Evolutionary conservation across 2,888 invertebrate genomes (phyloP).

Genomic region (Caenorhabditis imperialis): DNA sequence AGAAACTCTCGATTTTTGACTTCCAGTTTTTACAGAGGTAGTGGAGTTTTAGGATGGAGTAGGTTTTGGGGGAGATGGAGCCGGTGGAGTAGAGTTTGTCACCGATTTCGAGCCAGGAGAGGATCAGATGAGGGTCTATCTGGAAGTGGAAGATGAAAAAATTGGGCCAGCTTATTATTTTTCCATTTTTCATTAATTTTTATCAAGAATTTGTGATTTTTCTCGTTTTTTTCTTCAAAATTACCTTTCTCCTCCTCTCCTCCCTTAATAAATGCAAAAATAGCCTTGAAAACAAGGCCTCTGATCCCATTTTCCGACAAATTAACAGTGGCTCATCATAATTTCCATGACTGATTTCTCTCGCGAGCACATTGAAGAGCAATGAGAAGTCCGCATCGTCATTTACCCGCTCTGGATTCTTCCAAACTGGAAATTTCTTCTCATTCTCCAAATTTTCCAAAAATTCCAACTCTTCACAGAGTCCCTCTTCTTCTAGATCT

Average conservation of each 20-base stretch:
- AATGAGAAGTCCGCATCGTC: neutral
- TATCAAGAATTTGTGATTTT: too few relatives aligned
- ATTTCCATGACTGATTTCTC: slow-evolving; percentile 4
- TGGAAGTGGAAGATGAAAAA: slow-evolving; percentile 10
- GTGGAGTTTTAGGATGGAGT: slow-evolving; percentile 18
- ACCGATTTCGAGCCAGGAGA: slow-evolving; percentile 18
- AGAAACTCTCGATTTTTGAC: slow-evolving; percentile 20
- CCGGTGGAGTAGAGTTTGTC: slow-evolving; percentile 2
- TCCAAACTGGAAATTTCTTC: slow-evolving; percentile 10
- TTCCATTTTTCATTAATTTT: too few relatives aligned
- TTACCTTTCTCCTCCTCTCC: slow-evolving; percentile 16
- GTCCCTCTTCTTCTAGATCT: neutral
- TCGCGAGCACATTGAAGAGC: neutral
- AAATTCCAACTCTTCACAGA: neutral
- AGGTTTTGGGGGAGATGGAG: neutral
- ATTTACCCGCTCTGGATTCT: slow-evolving; percentile 26
- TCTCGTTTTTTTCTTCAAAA: neutral
- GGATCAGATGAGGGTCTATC: slow-evolving; percentile 25
- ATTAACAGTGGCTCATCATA: slow-evolving; percentile 2
- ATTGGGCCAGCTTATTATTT: too few relatives aligned
- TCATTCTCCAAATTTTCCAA: neutral
- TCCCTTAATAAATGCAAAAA: slow-evolving; percentile 14
- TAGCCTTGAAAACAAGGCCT: slow-evolving; percentile 7
- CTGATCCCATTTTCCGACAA: slow-evolving; percentile 6
- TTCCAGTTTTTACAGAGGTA: slow-evolving; percentile 21